Conservation (phyloP, 53 echinoderm and acorn worm species). For the Stichopus horrens region DNA sequence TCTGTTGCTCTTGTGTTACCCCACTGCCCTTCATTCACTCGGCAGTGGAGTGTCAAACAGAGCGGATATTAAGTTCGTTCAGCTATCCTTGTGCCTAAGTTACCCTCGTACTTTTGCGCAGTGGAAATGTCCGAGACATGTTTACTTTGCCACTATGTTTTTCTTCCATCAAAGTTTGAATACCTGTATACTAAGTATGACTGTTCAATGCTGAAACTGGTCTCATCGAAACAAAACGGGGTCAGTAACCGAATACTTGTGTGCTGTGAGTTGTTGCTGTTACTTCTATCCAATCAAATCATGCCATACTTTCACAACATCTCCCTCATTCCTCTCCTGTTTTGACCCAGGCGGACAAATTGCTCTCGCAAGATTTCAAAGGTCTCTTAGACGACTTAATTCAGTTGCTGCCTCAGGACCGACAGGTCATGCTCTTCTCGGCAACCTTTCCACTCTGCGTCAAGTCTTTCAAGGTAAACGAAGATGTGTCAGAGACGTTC, state of each 20-base stretch:
- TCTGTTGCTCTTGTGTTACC: slow-evolving; percentile 40
- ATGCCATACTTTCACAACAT: not conserved
- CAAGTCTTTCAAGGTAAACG: slow-evolving; percentile 77
- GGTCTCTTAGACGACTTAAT: slow-evolving; percentile 95
- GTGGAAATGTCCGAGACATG: slow-evolving; percentile 34
- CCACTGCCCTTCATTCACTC: not conserved
- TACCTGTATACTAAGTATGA: too few species aligned
- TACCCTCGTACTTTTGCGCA: not conserved
- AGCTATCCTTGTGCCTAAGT: slow-evolving; percentile 33
- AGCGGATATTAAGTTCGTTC: slow-evolving; percentile 29
- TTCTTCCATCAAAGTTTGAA: too few species aligned
- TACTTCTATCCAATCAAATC: not conserved
- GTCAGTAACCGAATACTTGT: too few species aligned
- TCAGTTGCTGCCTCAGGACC: slow-evolving; percentile 86
- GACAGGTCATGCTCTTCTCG: slow-evolving; percentile 97
- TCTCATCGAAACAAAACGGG: too few species aligned
- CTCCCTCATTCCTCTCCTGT: not conserved
- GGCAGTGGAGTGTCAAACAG: slow-evolving; percentile 39
- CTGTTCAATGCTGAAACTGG: too few species aligned
- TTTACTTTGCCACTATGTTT: too few species aligned
- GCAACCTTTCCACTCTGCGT: slow-evolving; percentile 95
- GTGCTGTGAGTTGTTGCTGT: too few species aligned
- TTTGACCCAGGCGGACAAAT: slow-evolving; percentile 81
- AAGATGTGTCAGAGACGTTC: too few species aligned
- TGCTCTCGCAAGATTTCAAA: slow-evolving; percentile 98